Evolutionary conservation across 2,888 invertebrate genomes (phyloP).

Genomic region (Nebria salina): DNA sequence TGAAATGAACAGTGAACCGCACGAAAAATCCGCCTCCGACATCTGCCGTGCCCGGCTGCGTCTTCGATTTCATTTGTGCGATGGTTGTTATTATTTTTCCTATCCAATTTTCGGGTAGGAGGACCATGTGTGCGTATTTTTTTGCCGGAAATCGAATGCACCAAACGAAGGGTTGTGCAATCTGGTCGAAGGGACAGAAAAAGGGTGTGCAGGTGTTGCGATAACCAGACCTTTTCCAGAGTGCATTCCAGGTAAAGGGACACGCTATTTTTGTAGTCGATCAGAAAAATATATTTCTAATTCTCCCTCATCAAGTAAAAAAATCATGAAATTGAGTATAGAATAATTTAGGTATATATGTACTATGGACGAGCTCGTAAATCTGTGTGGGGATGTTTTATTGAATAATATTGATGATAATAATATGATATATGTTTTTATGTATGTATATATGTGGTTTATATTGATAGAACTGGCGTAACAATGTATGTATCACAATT

Average conservation of each 20-base stretch:
- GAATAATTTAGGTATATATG: no score
- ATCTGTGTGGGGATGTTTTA: no score
- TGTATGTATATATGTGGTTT: constrained; percentile 6
- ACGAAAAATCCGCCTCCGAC: neutral
- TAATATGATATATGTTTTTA: neutral
- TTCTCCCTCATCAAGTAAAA: neutral
- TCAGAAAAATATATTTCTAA: neutral
- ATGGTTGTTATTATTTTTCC: neutral
- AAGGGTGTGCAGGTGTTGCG: constrained; percentile 19
- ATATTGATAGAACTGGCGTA: constrained; percentile 6
- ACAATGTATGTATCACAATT: neutral
- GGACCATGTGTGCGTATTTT: neutral
- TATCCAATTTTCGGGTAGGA: neutral
- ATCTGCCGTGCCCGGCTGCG: neutral
- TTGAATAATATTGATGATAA: neutral
- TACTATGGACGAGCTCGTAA: no score
- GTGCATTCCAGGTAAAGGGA: neutral
- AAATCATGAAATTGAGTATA: no score
- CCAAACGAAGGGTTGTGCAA: constrained; percentile 35
- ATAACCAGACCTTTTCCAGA: neutral
- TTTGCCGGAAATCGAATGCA: neutral
- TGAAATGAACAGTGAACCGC: neutral
- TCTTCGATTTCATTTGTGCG: neutral
- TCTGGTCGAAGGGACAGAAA: constrained; percentile 4
- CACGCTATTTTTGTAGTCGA: neutral